Evolutionary conservation across 2,888 invertebrate genomes (phyloP).

Genomic region (Blomia tropicalis): DNA sequence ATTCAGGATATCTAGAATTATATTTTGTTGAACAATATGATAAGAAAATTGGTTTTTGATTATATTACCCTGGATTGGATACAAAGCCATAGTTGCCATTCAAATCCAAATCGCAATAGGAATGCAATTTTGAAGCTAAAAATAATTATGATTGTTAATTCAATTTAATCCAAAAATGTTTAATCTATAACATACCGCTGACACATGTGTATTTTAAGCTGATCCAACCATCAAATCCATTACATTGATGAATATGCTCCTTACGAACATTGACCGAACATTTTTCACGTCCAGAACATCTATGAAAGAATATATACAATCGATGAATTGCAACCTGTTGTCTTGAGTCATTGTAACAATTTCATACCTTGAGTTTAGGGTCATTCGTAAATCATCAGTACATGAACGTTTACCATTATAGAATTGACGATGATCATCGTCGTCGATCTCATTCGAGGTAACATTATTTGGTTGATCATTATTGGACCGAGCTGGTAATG

Average conservation of each 20-base stretch:
- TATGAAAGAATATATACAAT: not conserved
- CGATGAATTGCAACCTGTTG: too few species aligned
- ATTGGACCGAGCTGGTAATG: not conserved
- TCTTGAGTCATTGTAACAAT: not conserved
- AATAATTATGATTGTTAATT: not conserved
- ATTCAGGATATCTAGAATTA: slow-evolving; percentile 7
- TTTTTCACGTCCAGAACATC: slow-evolving; percentile 14
- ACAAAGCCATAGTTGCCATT: slow-evolving; percentile 12
- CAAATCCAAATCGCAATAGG: slow-evolving; percentile 1
- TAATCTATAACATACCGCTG: not conserved
- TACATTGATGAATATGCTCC: not conserved
- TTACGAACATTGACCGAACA: slow-evolving; percentile 6
- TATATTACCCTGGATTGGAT: slow-evolving; percentile 17
- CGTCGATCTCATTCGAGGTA: not conserved
- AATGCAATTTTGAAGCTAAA: not conserved
- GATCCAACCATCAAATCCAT: slow-evolving; percentile 9
- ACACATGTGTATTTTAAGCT: slow-evolving; percentile 17
- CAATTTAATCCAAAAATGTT: not conserved
- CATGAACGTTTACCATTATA: not conserved
- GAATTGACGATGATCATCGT: not conserved
- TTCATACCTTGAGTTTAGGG: slow-evolving; percentile 8
- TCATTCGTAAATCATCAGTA: slow-evolving; percentile 16
- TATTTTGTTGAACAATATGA: not conserved
- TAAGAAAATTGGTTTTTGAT: not conserved
- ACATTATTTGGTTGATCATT: too few species aligned